Conservation (phyloP, 1,140 invertebrate genomes). For the Antheraea pernyi region DNA sequence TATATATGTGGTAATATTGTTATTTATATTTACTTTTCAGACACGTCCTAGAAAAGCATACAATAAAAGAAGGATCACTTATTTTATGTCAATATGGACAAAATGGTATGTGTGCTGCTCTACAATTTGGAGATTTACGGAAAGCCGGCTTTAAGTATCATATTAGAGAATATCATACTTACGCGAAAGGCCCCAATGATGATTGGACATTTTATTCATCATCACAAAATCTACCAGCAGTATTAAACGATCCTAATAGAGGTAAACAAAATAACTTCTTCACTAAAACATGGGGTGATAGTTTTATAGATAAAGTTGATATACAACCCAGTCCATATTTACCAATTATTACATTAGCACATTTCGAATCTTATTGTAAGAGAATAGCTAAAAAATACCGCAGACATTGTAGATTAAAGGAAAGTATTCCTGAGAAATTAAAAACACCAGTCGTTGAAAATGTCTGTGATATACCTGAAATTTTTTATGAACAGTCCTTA, state of each 20-base stretch:
- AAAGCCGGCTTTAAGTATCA: conserved; percentile 94
- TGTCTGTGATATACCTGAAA: conserved; percentile 85
- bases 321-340: conserved; percentile 90
- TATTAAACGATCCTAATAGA: conserved; percentile 96
- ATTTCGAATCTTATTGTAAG: conserved; percentile 94
- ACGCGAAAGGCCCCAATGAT: conserved; percentile 79
- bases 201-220: conserved; percentile 90
- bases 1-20: not conserved
- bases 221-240: conserved; percentile 96
- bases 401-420: conserved; percentile 78
- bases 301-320: conserved; percentile 90
- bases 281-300: conserved; percentile 98
- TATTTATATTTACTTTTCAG: conserved; percentile 68
- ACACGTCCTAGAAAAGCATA: conserved; percentile 90
- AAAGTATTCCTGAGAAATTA: conserved; percentile 57
- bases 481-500: conserved; percentile 92
- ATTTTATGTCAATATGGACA: conserved; percentile 94
- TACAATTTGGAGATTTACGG: conserved; percentile 93
- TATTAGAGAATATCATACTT: conserved; percentile 89
- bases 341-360: conserved; percentile 89
- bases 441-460: conserved; percentile 62
- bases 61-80: conserved; percentile 92
- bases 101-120: conserved; percentile 91
- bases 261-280: conserved; percentile 96
- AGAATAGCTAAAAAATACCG: conserved; percentile 84